Base-by-base conservation (phyloP, 2,113 vertebrate species). In the Syngnathus typhle region DNA sequence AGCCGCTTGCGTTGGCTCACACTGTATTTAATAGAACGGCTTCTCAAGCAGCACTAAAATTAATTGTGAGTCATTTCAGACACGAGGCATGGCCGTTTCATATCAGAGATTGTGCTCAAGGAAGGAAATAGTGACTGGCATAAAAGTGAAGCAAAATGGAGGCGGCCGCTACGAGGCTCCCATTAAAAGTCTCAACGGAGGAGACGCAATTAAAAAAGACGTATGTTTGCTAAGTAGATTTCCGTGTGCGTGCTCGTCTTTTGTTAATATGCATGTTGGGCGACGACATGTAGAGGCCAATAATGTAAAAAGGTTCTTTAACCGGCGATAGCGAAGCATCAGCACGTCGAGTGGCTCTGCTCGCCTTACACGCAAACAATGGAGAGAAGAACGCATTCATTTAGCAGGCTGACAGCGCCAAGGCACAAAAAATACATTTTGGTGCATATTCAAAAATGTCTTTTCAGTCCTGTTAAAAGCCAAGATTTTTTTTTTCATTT, bases 11-110 rank as follows among this genome's bases (percentile, higher is more conserved):
- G 0, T 47, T 47, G 27, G 49, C 13, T 23, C 46, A 23, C 32
- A 62, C 60, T 69, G 38, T 41, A 21, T 56, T 27, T 47, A 74
- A 72, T 51, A 27, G 11, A 63, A 47, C 44, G 46, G 23, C 62
- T 55, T 71, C 67, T 70, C 36, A 44, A 68, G 49, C 67, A 69
- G 60, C 63, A 67, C 43, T 63, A 39, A 49, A 47, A 55, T 55
- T 67, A 64, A 69, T 71, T 47, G 27, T 6, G 39, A 61, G 51
- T 36, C 27, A 46, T 64, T 62, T 69, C 43, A 65, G 41, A 51
- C 49, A 49, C 52, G 37, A 32, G 55, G 46, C 9, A n/a, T n/a
- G 55, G 59, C 16, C 21, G 10, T 62, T 64, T 67, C 51, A 10
- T 58, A 41, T 13, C 13, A 1, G 15, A 37, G 36, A 51, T 37